Base-by-base conservation (phyloP, 2,797 vertebrate species). In the Anas georgica region DNA sequence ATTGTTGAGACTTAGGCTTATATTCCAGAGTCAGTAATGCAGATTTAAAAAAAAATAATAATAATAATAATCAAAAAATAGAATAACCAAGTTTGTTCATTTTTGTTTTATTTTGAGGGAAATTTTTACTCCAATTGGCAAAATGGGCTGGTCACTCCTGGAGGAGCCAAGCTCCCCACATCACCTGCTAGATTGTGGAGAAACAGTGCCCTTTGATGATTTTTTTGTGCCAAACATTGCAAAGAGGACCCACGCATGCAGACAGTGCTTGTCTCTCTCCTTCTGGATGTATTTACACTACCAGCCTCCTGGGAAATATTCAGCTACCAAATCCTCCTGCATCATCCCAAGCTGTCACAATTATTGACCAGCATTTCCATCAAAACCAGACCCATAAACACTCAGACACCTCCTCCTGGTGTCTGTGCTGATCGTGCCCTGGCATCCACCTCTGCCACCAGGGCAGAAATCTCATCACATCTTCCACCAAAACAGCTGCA, bases 391-490 rank as follows among this genome's bases (percentile, higher is more conserved):
- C 31, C 55, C 63, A 68, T n/a, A 78, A 85, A 68, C n/a, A 68
- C 56, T 21, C 55, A 31, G 18, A 84, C 50, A 50, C 48, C 48
- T 50, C 28, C 9, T 72, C 63, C 29, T 22, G 50, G 28, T 46
- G 50, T 43, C 59, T 45, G 6, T 17, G 9, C 16, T 13, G 6
- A 10, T 41, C 46, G 11, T 46, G 21, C 29, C 26, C 31, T 54
- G 17, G 50, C 41, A 66, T 46, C 35, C 13, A 10, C n/a, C 6
- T 45, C 43, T 46, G 11, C 54, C n/a, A 12, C 29, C 16, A 29
- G 1, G 55, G 67, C 60, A 50, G 33, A 70, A 80, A 1, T 1
- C 2, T 21, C 9, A 1, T 12, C 39, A 56, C 1, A 1, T 3
- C 41, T 66, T 41, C 37, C 60, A 9, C 67, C 37, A 41, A 22